Base-by-base conservation (phyloP, 1,140 invertebrate genomes). In the Epicauta chinensis region DNA sequence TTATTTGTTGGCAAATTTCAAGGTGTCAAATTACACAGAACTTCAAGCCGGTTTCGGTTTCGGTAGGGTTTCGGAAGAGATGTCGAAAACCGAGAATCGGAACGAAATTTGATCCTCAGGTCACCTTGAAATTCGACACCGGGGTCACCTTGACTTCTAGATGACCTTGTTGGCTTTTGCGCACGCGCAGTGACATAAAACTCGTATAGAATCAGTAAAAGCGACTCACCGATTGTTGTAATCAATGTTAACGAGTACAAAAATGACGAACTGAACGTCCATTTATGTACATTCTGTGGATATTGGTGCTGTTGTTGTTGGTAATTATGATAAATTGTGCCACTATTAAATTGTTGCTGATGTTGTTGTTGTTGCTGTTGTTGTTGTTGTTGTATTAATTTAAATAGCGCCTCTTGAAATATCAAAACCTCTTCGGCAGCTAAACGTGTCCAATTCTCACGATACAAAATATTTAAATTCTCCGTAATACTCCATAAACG, bases 201-300 rank as follows among this genome's bases (percentile, higher is more conserved):
- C n/a, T n/a, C n/a, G n/a, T n/a, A n/a, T n/a, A n/a, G n/a, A n/a
- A n/a, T n/a, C n/a, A n/a, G n/a, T n/a, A n/a, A n/a, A n/a, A n/a
- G 2, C 4, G 7, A 23, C 83, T 84, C 74, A 96, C 93, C 93
- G 62, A 97, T 96, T 41, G 93, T 97, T 2, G 93, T 97, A 57
- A 97, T 95, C 38, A 97, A 82, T 16, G 94, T 97, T 38, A 97
- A 76, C 12, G 92, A 94, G 72, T 98, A 98, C 11, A 97, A 80
- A 71, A 96, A 91, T 57, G 91, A 90, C 30, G 88, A 87, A 40
- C 91, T 86, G 69, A 95, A 93, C 32, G 86, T 90, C 91, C 91
- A 97, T 60, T 86, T 82, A 65, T 86, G 81, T 35, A 76, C 72
- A 52, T 76, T 76, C 53, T 75, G 75, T 55, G 72, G 70, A 47